Evolutionary conservation across 2,888 invertebrate species (phyloP).

Genomic region (Unio pictorum): DNA sequence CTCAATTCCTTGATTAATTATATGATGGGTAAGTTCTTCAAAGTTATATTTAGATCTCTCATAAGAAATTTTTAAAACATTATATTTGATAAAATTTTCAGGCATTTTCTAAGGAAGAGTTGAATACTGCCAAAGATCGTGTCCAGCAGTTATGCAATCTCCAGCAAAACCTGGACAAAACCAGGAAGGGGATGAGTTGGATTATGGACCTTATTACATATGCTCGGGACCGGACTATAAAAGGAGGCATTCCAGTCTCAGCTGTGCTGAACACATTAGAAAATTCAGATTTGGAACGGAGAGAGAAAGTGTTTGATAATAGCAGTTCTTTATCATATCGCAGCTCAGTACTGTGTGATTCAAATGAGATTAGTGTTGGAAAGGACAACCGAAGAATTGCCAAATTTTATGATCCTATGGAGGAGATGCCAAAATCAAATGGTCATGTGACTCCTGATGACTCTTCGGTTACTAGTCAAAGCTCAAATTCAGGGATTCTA

Average conservation of each 20-base stretch:
- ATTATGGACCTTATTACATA: slow-evolving; percentile 95
- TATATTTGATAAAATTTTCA: slow-evolving; percentile 47
- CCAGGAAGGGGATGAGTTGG: slow-evolving; percentile 97
- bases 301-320: slow-evolving; percentile 42
- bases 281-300: slow-evolving; percentile 26
- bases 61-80: neutral
- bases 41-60: no score
- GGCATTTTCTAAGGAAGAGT: slow-evolving; percentile 92
- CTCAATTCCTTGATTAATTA: no score
- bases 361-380: slow-evolving; percentile 60
- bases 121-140: slow-evolving; percentile 88
- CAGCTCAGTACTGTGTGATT: slow-evolving; percentile 38
- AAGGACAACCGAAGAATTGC: slow-evolving; percentile 63
- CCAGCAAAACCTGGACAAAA: slow-evolving; percentile 86
- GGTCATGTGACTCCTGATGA: slow-evolving; percentile 21
- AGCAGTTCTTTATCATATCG: slow-evolving; percentile 46
- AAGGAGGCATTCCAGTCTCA: slow-evolving; percentile 70
- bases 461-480: slow-evolving; percentile 17
- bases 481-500: slow-evolving; percentile 69
- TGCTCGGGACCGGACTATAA: slow-evolving; percentile 83
- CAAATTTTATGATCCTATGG: slow-evolving; percentile 65
- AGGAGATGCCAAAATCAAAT: slow-evolving; percentile 41
- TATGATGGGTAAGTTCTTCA: no score
- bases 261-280: slow-evolving; percentile 41
- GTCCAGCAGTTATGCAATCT: slow-evolving; percentile 86